Base-by-base conservation (phyloP, 2,113 vertebrate species). In the Engystomops pustulosus region DNA sequence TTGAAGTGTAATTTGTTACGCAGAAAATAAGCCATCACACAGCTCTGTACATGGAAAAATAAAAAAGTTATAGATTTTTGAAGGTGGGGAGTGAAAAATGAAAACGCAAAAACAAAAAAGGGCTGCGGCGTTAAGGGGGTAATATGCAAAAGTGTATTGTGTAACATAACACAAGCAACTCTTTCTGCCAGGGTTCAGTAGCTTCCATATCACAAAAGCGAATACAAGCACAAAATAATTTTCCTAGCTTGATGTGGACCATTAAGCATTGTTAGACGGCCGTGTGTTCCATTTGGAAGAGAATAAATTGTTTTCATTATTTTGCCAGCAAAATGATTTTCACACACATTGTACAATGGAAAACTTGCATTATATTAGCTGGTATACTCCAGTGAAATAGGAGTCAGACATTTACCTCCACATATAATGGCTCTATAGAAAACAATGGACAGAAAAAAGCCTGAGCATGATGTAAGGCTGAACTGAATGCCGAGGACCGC, bases 241-340 rank as follows among this genome's bases (percentile, higher is more conserved):
- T 67, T 34, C 62, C 2, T 36, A 34, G 62, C 30, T 3, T 34
- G 32, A 5, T 20, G 32, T 34, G 62, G 30, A 30, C 20, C 34
- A 70, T 38, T 70, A 70, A 41, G 41, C 67, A 23, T 70, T 44
- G 68, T 44, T 69, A n/a, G 34, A n/a, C 32, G n/a, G 25, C 36
- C 20, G 3, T 23, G 7, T 38, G 17, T 69, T 70, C 34, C 32
- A 69, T 70, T 44, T 70, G 68, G 36, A 41, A 23, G n/a, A 70
- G 36, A 70, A 44, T 44, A 14, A 70, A 6, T 70, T 14, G 11
- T 70, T 70, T 70, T 70, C n/a, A 70, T 70, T 70, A 34, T 70
- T 70, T 44, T 44, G 68, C 36, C 67, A 38, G 67, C 32, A n/a
- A 20, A 69, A 69, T 38, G 0, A 36, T 69, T 69, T 69, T 69